phyloP scores from a whole-genome alignment of 2,797 vertebrate genomes.

The Rhyacichthys aspro region DNA sequence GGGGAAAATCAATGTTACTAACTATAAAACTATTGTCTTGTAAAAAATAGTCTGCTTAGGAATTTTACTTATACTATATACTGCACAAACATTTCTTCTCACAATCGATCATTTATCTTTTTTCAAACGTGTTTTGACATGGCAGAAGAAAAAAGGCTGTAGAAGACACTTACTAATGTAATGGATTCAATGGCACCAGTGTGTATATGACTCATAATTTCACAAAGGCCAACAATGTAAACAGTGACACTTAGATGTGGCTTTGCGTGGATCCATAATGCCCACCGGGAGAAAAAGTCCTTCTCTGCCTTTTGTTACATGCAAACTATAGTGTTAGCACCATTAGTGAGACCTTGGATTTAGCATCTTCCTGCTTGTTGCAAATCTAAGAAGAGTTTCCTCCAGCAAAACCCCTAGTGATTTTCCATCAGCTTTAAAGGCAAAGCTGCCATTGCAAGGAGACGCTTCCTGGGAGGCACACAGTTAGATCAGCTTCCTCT shows the following conservation, averaged over 20 bases:
- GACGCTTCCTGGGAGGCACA: slow-evolving; percentile 26
- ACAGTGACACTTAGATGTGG: slow-evolving; percentile 1
- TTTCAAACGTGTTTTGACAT: slow-evolving; percentile 1
- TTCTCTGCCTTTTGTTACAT: slow-evolving; percentile 14
- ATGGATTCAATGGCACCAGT: slow-evolving; percentile 29
- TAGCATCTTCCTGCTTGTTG: slow-evolving; percentile 23
- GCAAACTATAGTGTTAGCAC: background rate
- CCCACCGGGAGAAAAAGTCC: slow-evolving; percentile 5
- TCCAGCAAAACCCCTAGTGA: slow-evolving; percentile 39
- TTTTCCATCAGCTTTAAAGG: slow-evolving; percentile 52
- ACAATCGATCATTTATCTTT: background rate
- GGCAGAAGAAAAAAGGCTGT: slow-evolving; percentile 3
- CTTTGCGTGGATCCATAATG: slow-evolving; percentile 1
- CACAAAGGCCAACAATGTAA: slow-evolving; percentile 4
- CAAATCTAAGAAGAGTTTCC: slow-evolving; percentile 44
- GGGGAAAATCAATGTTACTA: no score
- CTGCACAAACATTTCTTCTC: background rate
- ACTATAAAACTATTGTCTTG: no score
- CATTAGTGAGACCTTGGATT: slow-evolving; percentile 12
- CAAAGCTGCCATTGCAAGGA: slow-evolving; percentile 41
- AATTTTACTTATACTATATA: background rate
- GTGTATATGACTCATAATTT: slow-evolving; percentile 29
- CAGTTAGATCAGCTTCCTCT: slow-evolving; percentile 20
- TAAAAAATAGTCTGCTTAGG: no score
- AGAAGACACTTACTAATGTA: slow-evolving; percentile 19